These are phyloP conservation scores for Scaptomyza pallida DNA, from an alignment of 1,140 invertebrate genomes.

Conservation along the genomic window DNA sequence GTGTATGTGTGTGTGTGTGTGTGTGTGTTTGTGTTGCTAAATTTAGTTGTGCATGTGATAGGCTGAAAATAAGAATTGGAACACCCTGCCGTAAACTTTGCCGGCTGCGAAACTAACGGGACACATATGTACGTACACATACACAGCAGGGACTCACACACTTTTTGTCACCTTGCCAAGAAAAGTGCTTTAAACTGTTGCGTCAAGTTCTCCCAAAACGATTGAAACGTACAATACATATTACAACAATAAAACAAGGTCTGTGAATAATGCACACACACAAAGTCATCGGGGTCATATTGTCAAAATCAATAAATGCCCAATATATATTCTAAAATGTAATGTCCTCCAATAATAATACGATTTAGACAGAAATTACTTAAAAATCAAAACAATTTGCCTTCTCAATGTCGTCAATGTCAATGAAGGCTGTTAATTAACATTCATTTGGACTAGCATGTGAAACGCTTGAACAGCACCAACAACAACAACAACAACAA, in stretches of 20 bases:
- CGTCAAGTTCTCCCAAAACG: slow-evolving; percentile 19
- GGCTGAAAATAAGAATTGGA: slow-evolving; percentile 78
- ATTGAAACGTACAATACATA: slow-evolving; percentile 30
- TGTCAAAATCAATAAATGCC: slow-evolving; percentile 66
- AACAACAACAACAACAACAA: slow-evolving; percentile 12
- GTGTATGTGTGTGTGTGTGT: background rate
- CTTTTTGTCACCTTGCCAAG: slow-evolving; percentile 53
- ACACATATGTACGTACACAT: slow-evolving; percentile 2
- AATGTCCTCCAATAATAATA: slow-evolving; percentile 31
- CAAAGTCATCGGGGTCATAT: slow-evolving; percentile 17
- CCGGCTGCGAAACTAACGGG: slow-evolving; percentile 50
- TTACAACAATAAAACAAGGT: slow-evolving; percentile 1
- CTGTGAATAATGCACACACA: slow-evolving; percentile 5
- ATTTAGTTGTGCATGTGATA: slow-evolving; percentile 63
- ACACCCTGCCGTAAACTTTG: slow-evolving; percentile 60
- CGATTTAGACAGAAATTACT: slow-evolving; percentile 2
- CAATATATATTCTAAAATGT: slow-evolving; percentile 42
- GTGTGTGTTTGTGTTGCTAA: slow-evolving; percentile 51
- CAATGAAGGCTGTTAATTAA: slow-evolving; percentile 36
- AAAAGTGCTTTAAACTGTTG: slow-evolving; percentile 56
- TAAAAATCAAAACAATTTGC: background rate
- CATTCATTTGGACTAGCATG: slow-evolving; percentile 30
- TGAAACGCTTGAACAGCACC: slow-evolving; percentile 7
- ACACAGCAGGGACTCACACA: slow-evolving; percentile 7
- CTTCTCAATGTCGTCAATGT: slow-evolving; percentile 27